These are phyloP conservation scores for Amblyteles armatorius DNA, from an alignment of 2,888 invertebrate species.

Conservation along the genomic window DNA sequence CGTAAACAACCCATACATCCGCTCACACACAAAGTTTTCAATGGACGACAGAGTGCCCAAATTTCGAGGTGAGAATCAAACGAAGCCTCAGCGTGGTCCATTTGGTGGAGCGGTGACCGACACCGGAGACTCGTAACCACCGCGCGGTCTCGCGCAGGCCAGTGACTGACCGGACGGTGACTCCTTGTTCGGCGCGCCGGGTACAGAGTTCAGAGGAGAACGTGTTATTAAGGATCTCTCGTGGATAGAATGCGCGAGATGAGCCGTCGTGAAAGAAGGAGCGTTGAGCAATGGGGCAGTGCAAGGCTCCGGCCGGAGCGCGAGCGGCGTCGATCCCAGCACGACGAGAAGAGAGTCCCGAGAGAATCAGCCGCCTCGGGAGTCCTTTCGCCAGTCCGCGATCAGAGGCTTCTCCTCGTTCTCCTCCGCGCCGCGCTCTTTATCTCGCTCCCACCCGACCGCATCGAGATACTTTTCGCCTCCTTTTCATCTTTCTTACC, in stretches of 20 bases:
- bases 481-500: conserved; percentile 19
- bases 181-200: conserved; percentile 64
- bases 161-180: conserved; percentile 67
- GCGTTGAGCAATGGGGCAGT: conserved; percentile 69
- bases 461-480: conserved; percentile 21
- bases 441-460: conserved; percentile 24
- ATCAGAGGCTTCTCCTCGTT: conserved; percentile 24
- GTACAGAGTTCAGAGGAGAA: conserved; percentile 77
- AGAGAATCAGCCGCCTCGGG: conserved; percentile 52
- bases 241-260: conserved; percentile 66
- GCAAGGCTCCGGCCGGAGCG: conserved; percentile 19
- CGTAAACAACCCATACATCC: no score
- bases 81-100: background rate
- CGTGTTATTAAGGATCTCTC: conserved; percentile 78
- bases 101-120: background rate
- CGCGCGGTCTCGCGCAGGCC: conserved; percentile 12
- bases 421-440: conserved; percentile 3
- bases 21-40: background rate
- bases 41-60: background rate
- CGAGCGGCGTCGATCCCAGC: conserved; percentile 44
- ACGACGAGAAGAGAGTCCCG: conserved; percentile 40
- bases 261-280: conserved; percentile 55
- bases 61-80: background rate
- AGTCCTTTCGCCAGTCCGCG: conserved; percentile 41
- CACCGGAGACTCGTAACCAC: conserved; percentile 1